These are phyloP conservation scores for Hormaphis cornu DNA, from an alignment of 1,140 invertebrate genomes.

Conservation along the genomic window DNA sequence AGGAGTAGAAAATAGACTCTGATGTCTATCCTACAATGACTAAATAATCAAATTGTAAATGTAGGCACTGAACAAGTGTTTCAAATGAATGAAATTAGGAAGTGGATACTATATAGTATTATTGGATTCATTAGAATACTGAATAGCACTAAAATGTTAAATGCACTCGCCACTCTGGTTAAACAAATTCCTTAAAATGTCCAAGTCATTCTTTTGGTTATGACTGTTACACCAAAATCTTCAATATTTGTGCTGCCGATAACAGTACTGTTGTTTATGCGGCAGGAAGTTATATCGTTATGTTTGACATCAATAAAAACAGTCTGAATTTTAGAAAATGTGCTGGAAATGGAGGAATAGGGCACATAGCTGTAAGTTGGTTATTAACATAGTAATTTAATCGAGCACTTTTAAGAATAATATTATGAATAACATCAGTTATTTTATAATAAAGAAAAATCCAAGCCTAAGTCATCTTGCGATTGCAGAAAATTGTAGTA, in stretches of 20 bases:
- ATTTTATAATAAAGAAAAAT: constrained; percentile 48
- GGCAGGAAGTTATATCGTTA: constrained; percentile 69
- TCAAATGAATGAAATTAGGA: too few relatives aligned
- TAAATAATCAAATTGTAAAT: too few relatives aligned
- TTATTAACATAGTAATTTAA: background rate
- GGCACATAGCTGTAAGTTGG: constrained; percentile 58
- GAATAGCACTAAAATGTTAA: too few relatives aligned
- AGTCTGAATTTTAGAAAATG: constrained; percentile 59
- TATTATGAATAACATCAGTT: constrained; percentile 33
- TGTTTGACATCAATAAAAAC: constrained; percentile 58
- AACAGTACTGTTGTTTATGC: constrained; percentile 61
- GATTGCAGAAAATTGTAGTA: constrained; percentile 58
- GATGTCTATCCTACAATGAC: too few relatives aligned
- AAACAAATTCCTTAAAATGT: constrained; percentile 16
- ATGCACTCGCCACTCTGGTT: too few relatives aligned
- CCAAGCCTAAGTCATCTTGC: constrained; percentile 54
- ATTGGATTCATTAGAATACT: too few relatives aligned
- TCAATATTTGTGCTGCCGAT: constrained; percentile 68
- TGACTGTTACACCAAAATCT: constrained; percentile 60
- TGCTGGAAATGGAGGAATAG: constrained; percentile 64
- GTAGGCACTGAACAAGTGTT: too few relatives aligned
- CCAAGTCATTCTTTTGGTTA: constrained; percentile 76
- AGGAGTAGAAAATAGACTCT: too few relatives aligned
- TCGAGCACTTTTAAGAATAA: background rate
- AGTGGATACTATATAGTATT: too few relatives aligned